Evolutionary conservation across 2,113 vertebrate species (phyloP).

Genomic region (Oncorhynchus nerka): DNA sequence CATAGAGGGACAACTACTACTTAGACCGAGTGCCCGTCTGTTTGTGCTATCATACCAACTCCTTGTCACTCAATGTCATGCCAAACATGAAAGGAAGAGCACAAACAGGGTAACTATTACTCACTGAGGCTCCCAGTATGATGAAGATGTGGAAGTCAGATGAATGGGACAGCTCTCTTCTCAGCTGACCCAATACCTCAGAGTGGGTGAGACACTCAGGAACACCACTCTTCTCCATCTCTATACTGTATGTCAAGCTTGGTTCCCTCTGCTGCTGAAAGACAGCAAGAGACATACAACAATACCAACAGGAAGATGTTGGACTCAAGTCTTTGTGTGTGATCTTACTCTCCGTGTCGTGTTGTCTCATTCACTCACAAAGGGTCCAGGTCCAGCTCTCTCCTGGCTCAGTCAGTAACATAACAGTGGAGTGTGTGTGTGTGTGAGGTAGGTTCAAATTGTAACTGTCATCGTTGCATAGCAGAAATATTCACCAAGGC

Average conservation of each 20-base stretch:
- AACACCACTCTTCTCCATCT: constrained; percentile 21
- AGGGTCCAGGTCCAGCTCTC: background rate
- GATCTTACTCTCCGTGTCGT: background rate
- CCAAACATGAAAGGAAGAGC: background rate
- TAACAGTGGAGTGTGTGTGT: background rate
- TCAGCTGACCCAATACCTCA: constrained; percentile 78
- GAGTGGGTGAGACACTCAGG: constrained; percentile 59
- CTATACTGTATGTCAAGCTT: background rate
- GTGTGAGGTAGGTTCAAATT: background rate
- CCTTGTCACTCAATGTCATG: background rate
- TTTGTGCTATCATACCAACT: background rate
- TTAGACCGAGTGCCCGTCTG: too few relatives aligned
- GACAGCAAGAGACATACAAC: too few relatives aligned
- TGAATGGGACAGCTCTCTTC: constrained; percentile 74
- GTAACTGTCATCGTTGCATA: constrained; percentile 23
- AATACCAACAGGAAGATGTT: too few relatives aligned
- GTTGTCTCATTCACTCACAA: background rate
- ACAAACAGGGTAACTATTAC: constrained; percentile 44
- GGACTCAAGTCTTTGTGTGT: too few relatives aligned
- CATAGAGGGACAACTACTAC: too few relatives aligned
- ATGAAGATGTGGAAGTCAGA: constrained; percentile 76
- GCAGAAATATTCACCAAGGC: constrained; percentile 14
- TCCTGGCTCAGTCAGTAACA: background rate
- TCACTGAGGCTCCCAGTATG: constrained; percentile 85
- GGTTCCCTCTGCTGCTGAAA: too few relatives aligned